Evolutionary conservation across 2,113 vertebrate species (phyloP).

Genomic region (Deroptyus accipitrinus): DNA sequence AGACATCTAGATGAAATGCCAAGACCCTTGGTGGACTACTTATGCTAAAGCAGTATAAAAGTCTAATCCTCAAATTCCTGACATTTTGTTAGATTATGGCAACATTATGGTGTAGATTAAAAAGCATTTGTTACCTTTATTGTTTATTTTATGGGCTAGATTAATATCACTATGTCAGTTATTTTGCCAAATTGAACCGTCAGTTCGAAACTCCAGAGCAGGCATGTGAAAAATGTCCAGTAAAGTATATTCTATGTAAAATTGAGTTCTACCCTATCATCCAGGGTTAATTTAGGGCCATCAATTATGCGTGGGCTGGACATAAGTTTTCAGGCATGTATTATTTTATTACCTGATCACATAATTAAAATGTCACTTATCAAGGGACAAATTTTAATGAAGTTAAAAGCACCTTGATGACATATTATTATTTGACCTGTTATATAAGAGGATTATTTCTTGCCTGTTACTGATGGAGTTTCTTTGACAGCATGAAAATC

Average conservation of each 20-base stretch:
- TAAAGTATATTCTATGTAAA: neutral
- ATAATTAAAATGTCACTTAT: slow-evolving; percentile 66
- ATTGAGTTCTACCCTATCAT: slow-evolving; percentile 26
- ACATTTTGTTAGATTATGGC: neutral
- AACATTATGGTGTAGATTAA: neutral
- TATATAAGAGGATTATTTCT: slow-evolving; percentile 52
- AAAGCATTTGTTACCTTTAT: slow-evolving; percentile 25
- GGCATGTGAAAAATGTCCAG: neutral
- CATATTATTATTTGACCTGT: slow-evolving; percentile 40
- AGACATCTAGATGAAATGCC: neutral
- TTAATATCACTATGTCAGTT: neutral
- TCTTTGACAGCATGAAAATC: slow-evolving; percentile 24
- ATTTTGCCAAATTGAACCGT: neutral
- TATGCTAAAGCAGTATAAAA: neutral
- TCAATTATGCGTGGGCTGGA: slow-evolving; percentile 5
- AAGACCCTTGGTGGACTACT: neutral
- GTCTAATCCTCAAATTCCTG: neutral
- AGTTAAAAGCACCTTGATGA: slow-evolving; percentile 50
- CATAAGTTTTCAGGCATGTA: slow-evolving; percentile 52
- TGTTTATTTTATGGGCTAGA: slow-evolving; percentile 12
- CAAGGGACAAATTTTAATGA: slow-evolving; percentile 61
- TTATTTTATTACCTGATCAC: slow-evolving; percentile 57
- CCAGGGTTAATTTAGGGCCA: slow-evolving; percentile 35
- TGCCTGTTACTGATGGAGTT: slow-evolving; percentile 3
- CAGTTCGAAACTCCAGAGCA: neutral